Conservation (phyloP, 2,113 vertebrate species). For the Xiphorhynchus elegans region DNA sequence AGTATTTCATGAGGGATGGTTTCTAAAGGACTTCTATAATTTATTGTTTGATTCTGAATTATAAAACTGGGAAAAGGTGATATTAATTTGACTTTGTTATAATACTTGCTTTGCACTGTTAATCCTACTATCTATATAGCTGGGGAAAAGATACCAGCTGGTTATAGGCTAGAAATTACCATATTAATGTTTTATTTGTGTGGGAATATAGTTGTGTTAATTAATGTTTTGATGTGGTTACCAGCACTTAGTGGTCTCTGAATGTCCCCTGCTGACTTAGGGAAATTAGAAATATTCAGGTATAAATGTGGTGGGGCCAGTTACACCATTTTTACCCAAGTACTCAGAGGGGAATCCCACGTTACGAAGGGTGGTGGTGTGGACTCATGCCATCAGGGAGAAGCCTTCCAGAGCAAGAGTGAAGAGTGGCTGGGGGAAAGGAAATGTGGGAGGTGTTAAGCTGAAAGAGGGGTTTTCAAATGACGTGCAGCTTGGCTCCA, state of each 20-base stretch:
- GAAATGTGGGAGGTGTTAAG: neutral
- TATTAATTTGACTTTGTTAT: constrained; percentile 70
- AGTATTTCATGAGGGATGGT: neutral
- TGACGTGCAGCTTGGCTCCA: neutral
- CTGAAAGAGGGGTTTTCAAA: neutral
- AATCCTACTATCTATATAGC: constrained; percentile 61
- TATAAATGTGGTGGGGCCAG: neutral
- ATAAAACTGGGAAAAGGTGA: constrained; percentile 63
- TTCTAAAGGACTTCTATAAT: constrained; percentile 62
- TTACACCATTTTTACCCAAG: neutral
- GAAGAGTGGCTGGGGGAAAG: neutral
- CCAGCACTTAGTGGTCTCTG: constrained; percentile 58
- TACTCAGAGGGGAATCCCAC: neutral
- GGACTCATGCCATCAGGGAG: neutral
- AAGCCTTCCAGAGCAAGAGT: neutral
- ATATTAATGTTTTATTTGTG: constrained; percentile 72
- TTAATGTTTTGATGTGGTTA: constrained; percentile 71
- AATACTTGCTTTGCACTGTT: constrained; percentile 65
- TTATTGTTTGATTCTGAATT: constrained; percentile 69
- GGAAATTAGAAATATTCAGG: constrained; percentile 20
- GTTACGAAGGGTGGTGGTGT: neutral
- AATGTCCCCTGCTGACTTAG: constrained; percentile 50
- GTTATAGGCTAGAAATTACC: constrained; percentile 65
- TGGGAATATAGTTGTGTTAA: constrained; percentile 67
- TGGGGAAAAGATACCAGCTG: constrained; percentile 66